A percentile compares a stretch with the other conserved stretches of the same genome.
Evolutionary conservation across 2,888 invertebrate genomes (phyloP).

Genomic region (Pyrrhosoma nymphula): DNA sequence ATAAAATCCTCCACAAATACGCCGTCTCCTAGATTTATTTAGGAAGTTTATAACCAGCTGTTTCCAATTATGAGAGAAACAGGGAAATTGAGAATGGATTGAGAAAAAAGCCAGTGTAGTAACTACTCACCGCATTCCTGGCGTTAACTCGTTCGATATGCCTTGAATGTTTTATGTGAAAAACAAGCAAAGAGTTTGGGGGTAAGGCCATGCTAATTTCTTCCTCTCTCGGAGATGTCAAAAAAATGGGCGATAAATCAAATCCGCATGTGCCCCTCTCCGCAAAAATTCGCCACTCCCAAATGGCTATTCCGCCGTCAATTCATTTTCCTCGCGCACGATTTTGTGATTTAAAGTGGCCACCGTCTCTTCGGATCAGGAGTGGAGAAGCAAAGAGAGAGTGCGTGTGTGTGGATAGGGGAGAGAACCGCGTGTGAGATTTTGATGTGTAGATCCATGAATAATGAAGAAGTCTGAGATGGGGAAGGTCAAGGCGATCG

Average conservation of each 20-base stretch:
- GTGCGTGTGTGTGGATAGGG: neutral
- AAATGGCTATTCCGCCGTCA: neutral
- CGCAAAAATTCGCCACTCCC: neutral
- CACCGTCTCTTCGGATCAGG: neutral
- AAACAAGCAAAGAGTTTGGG: neutral
- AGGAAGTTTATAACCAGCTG: too few species aligned
- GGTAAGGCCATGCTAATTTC: slow-evolving; percentile 1
- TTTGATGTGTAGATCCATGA: slow-evolving; percentile 25
- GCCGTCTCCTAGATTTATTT: too few species aligned
- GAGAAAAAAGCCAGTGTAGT: neutral
- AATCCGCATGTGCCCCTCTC: slow-evolving; percentile 10
- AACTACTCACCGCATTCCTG: neutral
- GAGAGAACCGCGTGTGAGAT: neutral
- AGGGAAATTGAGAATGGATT: neutral
- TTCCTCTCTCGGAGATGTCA: neutral
- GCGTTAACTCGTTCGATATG: neutral
- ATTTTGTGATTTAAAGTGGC: slow-evolving; percentile 20
- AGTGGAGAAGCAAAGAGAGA: neutral
- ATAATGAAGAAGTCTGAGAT: neutral
- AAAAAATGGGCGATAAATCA: slow-evolving; percentile 6
- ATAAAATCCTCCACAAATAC: too few species aligned
- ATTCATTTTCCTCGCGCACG: slow-evolving; percentile 6
- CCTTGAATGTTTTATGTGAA: neutral
- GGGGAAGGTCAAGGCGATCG: slow-evolving; percentile 13
- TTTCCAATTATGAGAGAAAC: too few species aligned